Conservation (phyloP, 2,797 vertebrate genomes). For the Emys orbicularis region DNA sequence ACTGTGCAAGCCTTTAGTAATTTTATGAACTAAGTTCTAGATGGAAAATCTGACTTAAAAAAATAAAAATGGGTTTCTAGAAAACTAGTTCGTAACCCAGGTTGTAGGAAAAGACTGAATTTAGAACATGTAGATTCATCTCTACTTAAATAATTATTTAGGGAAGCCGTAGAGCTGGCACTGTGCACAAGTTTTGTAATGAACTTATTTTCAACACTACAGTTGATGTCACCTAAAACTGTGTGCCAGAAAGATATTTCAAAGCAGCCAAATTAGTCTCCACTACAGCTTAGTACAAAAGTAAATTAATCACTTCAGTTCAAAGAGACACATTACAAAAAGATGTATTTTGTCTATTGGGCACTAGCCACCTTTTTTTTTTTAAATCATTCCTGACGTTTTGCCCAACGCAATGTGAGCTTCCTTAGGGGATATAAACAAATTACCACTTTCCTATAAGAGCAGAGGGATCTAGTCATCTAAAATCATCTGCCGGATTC, state of each 20-base stretch:
- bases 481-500: background rate
- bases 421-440: slow-evolving; percentile 25
- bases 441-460: slow-evolving; percentile 34
- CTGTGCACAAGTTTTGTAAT: background rate
- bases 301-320: background rate
- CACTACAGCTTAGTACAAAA: background rate
- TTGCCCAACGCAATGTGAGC: background rate
- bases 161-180: background rate
- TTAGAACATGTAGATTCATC: background rate
- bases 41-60: slow-evolving; percentile 79
- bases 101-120: background rate
- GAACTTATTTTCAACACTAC: background rate
- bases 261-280: background rate
- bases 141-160: background rate
- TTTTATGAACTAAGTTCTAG: slow-evolving; percentile 84
- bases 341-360: background rate
- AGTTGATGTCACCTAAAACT: slow-evolving; percentile 26
- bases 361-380: background rate
- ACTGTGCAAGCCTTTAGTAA: slow-evolving; percentile 84
- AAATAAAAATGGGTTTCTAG: background rate
- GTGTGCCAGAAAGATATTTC: slow-evolving; percentile 10
- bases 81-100: slow-evolving; percentile 15
- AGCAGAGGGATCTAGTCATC: background rate
- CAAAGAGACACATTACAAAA: background rate
- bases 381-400: background rate